Base-by-base conservation (phyloP, 2,888 invertebrate species). In the Formica aserva region DNA sequence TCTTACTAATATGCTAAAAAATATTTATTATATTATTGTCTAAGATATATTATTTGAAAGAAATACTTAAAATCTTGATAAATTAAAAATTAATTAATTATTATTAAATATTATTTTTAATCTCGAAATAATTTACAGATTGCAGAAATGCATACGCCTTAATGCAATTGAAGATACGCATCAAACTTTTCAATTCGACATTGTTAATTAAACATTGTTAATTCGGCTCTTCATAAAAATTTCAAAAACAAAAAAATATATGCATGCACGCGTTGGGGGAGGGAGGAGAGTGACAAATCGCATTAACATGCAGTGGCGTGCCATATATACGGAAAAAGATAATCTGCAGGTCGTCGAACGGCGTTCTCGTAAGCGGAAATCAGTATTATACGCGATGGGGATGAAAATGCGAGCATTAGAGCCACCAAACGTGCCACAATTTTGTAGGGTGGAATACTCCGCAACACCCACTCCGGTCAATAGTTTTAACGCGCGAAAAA, bases 391-490 rank as follows among this genome's bases (percentile, higher is more conserved):
- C 78, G 60, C 78, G 45, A 26, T 71, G 26, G 78, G 38, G 72
- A 45, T 55, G 63, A 35, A 81, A 81, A 81, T 81, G 81, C 38
- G 38, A 22, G 81, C 55, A 81, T 77, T 81, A 76, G 52, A 65
- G 63, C 77, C 63, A 38, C 77, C 48, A 81, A 76, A 76, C 81
- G 77, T 76, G 78, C 65, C 82, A 60, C 82, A 80, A 83, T 78
- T 75, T 78, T 38, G 57, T 69, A 45, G 60, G 66, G 48, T 32
- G 65, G 22, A 65, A 22, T n/a, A 38, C n/a, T 6, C 29, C 18
- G 26, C 62, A 60, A 35, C 67, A 67, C 57, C 76, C 82, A 38
- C 78, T 52, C 67, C 62, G 60, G 60, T 72, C 78, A 60, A 83
- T 78, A 78, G 60, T 81, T 83, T 76, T 66, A 78, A 52, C 69